Evolutionary conservation across 2,797 vertebrate genomes (phyloP).

Genomic region (Macroramphosus scolopax): DNA sequence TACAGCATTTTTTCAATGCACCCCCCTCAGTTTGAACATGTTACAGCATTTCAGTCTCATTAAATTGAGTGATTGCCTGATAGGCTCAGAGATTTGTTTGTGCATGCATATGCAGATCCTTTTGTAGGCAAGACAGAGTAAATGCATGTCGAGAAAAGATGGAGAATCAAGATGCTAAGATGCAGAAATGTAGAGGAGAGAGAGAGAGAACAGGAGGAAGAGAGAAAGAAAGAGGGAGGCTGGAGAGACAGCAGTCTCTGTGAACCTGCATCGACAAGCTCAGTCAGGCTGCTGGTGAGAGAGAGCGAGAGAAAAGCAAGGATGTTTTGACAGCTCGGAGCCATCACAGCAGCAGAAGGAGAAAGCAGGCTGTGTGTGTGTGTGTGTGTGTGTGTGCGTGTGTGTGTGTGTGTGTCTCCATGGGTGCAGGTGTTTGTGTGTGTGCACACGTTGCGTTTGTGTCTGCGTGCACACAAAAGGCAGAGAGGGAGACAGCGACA

Average conservation of each 20-base stretch:
- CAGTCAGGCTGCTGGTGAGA: slow-evolving; percentile 60
- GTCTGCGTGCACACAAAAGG: slow-evolving; percentile 35
- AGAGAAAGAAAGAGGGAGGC: slow-evolving; percentile 28
- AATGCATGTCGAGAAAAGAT: background rate
- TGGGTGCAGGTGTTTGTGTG: slow-evolving; percentile 44
- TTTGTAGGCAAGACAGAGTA: too few relatives aligned
- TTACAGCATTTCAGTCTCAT: background rate
- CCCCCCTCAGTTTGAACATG: too few relatives aligned
- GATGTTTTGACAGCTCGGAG: slow-evolving; percentile 79
- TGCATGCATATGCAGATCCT: slow-evolving; percentile 6
- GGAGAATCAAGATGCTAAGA: slow-evolving; percentile 33
- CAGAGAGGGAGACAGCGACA: slow-evolving; percentile 53
- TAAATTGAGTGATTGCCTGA: background rate
- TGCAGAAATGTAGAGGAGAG: slow-evolving; percentile 21
- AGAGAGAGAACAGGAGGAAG: background rate
- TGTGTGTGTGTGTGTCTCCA: slow-evolving; percentile 26
- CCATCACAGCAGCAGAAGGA: slow-evolving; percentile 74
- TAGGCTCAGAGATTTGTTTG: background rate
- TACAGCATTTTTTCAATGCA: too few relatives aligned
- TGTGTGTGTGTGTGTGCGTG: slow-evolving; percentile 25
- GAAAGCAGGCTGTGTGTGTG: slow-evolving; percentile 38
- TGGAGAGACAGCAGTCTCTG: slow-evolving; percentile 57
- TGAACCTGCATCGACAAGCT: slow-evolving; percentile 68
- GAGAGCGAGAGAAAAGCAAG: slow-evolving; percentile 48
- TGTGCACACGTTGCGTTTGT: slow-evolving; percentile 42